Conservation (phyloP, 2,113 vertebrate genomes). For the Reinhardtius hippoglossoides region DNA sequence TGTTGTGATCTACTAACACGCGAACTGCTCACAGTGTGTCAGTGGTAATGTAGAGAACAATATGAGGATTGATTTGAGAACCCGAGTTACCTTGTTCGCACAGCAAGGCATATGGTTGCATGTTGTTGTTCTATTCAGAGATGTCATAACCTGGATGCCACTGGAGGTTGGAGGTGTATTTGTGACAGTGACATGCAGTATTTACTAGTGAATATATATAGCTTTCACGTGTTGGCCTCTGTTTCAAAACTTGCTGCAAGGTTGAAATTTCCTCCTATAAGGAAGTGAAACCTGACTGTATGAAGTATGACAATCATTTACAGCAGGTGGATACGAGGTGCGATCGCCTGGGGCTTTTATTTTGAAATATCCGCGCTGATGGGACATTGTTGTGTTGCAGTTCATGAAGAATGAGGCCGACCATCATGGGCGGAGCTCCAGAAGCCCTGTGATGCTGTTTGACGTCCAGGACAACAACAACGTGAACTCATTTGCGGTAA, state of each 20-base stretch:
- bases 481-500: conserved; percentile 85
- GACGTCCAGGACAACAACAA: conserved; percentile 85
- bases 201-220: conserved; percentile 37
- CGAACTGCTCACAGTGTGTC: conserved; percentile 27
- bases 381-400: conserved; percentile 62
- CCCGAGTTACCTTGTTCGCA: conserved; percentile 4
- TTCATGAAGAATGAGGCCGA: conserved; percentile 79
- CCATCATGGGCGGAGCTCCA: conserved; percentile 79
- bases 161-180: conserved; percentile 23
- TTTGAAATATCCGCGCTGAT: conserved; percentile 5
- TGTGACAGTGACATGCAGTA: conserved; percentile 29
- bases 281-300: conserved; percentile 5
- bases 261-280: conserved; percentile 22
- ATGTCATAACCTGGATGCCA: conserved; percentile 25
- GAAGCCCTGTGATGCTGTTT: conserved; percentile 84
- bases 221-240: conserved; percentile 37
- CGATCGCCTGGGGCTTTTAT: not conserved
- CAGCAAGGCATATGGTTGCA: conserved; percentile 42
- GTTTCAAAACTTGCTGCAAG: conserved; percentile 22
- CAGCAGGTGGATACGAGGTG: conserved; percentile 2
- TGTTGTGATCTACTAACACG: conserved; percentile 68
- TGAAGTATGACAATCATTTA: conserved; percentile 5
- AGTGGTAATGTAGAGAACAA: not conserved
- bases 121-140: conserved; percentile 48
- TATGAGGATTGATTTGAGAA: conserved; percentile 7